Base-by-base conservation (phyloP, 1,140 invertebrate genomes). In the Cydia strobilella region DNA sequence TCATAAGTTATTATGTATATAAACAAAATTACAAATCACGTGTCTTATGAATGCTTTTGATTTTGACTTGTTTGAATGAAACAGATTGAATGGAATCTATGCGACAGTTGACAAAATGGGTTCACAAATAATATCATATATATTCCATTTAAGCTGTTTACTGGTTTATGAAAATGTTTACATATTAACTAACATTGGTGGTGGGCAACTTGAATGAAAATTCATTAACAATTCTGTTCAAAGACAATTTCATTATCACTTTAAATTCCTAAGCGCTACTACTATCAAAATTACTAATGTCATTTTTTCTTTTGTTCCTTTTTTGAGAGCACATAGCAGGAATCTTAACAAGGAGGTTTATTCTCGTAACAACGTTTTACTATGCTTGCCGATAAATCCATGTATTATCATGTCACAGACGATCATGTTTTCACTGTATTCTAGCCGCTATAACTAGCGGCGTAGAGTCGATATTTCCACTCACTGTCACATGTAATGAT, bases 401-500 rank as follows among this genome's bases (percentile, higher is more conserved):
- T 88, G 83, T 90, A 87, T 81, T 81, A 84, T 86, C 78, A 83
- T 85, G 73, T 83, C 81, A 85, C 79, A 79, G 80, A 82, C 75
- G 59, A 75, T 77, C 74, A 75, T 74, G 83, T 82, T 82, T 84
- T 83, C 85, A 86, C 84, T 82, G 78, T 86, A 83, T 80, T 83
- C 75, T 80, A 75, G 79, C 75, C 84, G 84, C 84, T 84, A 62
- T 77, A 31, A 72, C 62, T 72, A 77, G 84, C 85, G 84, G 80
- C 82, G 77, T 86, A 83, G 78, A 80, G 76, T 85, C 79, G 78
- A 83, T 78, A 81, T 92, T 93, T 84, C 93, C 94, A 94, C 94
- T 94, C 94, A 95, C 94, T 93, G 94, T 94, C 94, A 95, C 94
- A 94, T 95, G 94, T 95, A 94, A 94, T 95, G 94, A 94, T 94